Evolutionary conservation across 2,888 invertebrate genomes (phyloP).

Genomic region (Pammene aurita): DNA sequence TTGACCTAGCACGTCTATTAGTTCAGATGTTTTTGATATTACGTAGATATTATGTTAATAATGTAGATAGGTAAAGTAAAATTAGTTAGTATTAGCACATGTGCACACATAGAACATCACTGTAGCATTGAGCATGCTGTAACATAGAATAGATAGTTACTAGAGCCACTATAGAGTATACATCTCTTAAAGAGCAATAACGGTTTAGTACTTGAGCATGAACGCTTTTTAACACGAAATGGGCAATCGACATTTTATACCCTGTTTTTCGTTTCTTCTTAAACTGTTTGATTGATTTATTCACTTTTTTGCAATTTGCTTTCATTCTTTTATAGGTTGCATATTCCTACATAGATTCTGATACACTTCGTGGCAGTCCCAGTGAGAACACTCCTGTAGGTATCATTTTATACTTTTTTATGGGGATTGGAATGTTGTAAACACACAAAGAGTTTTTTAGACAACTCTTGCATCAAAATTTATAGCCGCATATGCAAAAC

Average conservation of each 20-base stretch:
- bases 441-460: conserved; percentile 33
- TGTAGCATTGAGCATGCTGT: conserved; percentile 24
- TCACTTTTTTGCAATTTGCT: conserved; percentile 78
- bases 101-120: conserved; percentile 9
- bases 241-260: conserved; percentile 46
- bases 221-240: conserved; percentile 29
- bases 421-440: conserved; percentile 21
- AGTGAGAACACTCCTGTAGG: conserved; percentile 88
- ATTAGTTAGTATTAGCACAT: conserved; percentile 27
- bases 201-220: conserved; percentile 11
- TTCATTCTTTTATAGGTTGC: conserved; percentile 86
- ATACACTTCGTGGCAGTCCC: conserved; percentile 73
- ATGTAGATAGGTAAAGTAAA: conserved; percentile 31
- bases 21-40: conserved; percentile 3
- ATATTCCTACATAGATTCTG: conserved; percentile 82
- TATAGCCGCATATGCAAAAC: conserved; percentile 19
- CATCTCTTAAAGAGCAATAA: conserved; percentile 5
- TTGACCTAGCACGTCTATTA: conserved; percentile 7
- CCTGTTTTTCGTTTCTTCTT: conserved; percentile 49
- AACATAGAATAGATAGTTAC: background rate
- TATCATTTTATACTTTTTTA: conserved; percentile 74
- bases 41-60: conserved; percentile 20
- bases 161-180: background rate
- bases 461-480: conserved; percentile 31
- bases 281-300: conserved; percentile 50